A percentile compares a stretch with the other conserved stretches of the same genome.
Evolutionary conservation across 2,888 invertebrate genomes (phyloP).

Genomic region (Allygus modestus): DNA sequence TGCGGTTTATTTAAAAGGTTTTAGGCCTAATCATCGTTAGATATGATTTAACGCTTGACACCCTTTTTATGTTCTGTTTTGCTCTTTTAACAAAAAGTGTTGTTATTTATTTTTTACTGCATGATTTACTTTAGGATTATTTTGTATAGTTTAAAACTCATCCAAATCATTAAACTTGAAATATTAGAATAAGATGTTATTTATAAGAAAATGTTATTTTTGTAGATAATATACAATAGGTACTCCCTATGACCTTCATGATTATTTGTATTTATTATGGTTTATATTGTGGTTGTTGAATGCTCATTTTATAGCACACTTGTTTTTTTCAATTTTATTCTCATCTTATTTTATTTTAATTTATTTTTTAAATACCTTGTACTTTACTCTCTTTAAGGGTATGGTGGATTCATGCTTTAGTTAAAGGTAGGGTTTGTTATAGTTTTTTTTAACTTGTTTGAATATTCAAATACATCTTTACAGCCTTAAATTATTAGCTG

Average conservation of each 20-base stretch:
- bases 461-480: background rate
- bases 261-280: slow-evolving; percentile 12
- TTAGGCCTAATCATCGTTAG: background rate
- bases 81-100: slow-evolving; percentile 13
- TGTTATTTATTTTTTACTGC: slow-evolving; percentile 29
- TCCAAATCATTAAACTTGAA: background rate
- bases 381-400: background rate
- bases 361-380: background rate
- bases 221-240: slow-evolving; percentile 18
- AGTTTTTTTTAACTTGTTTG: background rate
- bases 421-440: background rate
- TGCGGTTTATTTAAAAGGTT: background rate
- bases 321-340: background rate
- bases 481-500: background rate
- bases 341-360: slow-evolving; percentile 3
- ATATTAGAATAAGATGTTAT: slow-evolving; percentile 17
- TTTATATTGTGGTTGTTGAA: slow-evolving; percentile 12
- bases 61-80: background rate
- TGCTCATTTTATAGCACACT: background rate
- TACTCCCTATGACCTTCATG: background rate
- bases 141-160: slow-evolving; percentile 3
- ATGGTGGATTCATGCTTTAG: background rate
- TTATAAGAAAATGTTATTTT: slow-evolving; percentile 34
- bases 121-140: slow-evolving; percentile 14
- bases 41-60: background rate